Percentiles rank a stretch among this genome's conserved stretches.
phyloP scores from a whole-genome alignment of 1,140 invertebrate species.

The Drosophila subobscura region DNA sequence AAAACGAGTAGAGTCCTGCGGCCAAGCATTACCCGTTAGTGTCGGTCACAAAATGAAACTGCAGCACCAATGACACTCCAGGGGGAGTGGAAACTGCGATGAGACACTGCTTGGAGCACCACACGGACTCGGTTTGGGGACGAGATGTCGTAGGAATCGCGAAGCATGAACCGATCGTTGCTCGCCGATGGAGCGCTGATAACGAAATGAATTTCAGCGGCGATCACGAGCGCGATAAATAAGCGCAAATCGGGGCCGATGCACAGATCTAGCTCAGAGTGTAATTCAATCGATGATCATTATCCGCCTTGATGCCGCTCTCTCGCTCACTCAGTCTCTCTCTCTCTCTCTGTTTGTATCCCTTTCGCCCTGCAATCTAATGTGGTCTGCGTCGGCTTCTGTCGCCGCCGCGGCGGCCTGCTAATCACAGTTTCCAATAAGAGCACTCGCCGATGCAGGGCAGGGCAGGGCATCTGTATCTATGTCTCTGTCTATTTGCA shows the following conservation, averaged over 20 bases:
- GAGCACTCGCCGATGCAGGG: constrained; percentile 17
- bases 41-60: constrained; percentile 84
- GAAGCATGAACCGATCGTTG: constrained; percentile 31
- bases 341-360: constrained; percentile 1
- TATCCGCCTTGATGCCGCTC: constrained; percentile 24
- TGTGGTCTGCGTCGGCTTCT: constrained; percentile 38
- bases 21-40: constrained; percentile 79
- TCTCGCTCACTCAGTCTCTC: not conserved
- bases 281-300: constrained; percentile 73
- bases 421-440: constrained; percentile 55
- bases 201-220: constrained; percentile 75
- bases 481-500: constrained; percentile 13
- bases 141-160: not conserved
- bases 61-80: constrained; percentile 33
- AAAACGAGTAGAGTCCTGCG: constrained; percentile 79
- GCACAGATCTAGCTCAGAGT: constrained; percentile 49
- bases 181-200: constrained; percentile 64
- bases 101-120: not conserved
- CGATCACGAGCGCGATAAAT: constrained; percentile 78
- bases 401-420: constrained; percentile 41
- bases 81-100: no score
- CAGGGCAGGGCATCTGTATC: constrained; percentile 36
- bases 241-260: constrained; percentile 49
- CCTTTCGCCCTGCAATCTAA: constrained; percentile 12
- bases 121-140: not conserved